Conservation (phyloP, 2,113 vertebrate species). For the Misgurnus mizolepis region DNA sequence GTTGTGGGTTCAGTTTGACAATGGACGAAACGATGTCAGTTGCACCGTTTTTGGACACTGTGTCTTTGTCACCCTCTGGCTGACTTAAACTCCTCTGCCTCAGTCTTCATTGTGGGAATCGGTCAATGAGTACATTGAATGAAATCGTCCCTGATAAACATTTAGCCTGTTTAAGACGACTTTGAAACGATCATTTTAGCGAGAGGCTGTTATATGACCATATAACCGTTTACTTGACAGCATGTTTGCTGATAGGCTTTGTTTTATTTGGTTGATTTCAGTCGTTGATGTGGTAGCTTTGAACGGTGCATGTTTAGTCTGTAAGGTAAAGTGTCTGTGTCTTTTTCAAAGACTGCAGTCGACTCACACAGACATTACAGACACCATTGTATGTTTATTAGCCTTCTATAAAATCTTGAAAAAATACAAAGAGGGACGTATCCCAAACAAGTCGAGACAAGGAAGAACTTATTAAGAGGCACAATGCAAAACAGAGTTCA, state of each 20-base stretch:
- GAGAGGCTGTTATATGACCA: too few species aligned
- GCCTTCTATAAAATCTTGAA: too few species aligned
- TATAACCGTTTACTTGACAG: too few species aligned
- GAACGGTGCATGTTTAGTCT: not conserved
- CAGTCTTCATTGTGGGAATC: conserved; percentile 18
- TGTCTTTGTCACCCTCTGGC: conserved; percentile 42
- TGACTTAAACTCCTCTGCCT: conserved; percentile 32
- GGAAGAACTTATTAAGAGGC: too few species aligned
- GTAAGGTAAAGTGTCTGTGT: not conserved
- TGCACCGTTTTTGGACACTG: conserved; percentile 11
- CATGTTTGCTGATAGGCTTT: not conserved
- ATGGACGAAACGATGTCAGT: conserved; percentile 5
- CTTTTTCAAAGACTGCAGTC: not conserved
- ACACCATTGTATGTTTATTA: too few species aligned
- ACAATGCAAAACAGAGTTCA: too few species aligned
- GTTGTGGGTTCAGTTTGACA: conserved; percentile 36
- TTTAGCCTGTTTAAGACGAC: conserved; percentile 16
- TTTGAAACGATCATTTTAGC: not conserved
- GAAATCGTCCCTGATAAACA: conserved; percentile 38
- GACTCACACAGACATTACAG: too few species aligned
- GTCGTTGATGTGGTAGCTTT: not conserved
- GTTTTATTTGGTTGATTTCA: not conserved
- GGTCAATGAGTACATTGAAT: conserved; percentile 47
- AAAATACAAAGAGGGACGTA: too few species aligned
- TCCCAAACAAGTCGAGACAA: too few species aligned